These are phyloP conservation scores for Neosalanx taihuensis DNA, from an alignment of 2,797 vertebrate species.

Conservation along the genomic window DNA sequence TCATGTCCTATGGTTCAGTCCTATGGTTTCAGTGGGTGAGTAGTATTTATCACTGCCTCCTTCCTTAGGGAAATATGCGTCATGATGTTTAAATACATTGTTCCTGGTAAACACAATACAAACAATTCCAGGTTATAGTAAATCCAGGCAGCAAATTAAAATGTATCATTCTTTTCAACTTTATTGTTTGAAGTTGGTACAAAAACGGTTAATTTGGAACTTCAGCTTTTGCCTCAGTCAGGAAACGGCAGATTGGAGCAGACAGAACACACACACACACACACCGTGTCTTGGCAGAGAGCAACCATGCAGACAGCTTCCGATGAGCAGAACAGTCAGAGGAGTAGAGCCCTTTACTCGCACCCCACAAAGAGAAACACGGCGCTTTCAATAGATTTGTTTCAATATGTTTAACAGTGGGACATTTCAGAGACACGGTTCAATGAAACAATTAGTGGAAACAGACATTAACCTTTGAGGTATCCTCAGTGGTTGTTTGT, in stretches of 20 bases:
- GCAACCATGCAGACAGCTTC: slow-evolving; percentile 30
- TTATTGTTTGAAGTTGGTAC: slow-evolving; percentile 81
- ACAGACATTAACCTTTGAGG: slow-evolving; percentile 34
- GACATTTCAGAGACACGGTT: slow-evolving; percentile 26
- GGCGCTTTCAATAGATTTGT: slow-evolving; percentile 29
- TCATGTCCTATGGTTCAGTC: too few relatives aligned
- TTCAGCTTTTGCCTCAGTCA: slow-evolving; percentile 64
- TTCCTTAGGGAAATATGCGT: too few relatives aligned
- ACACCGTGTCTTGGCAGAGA: slow-evolving; percentile 24
- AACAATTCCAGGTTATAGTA: slow-evolving; percentile 12
- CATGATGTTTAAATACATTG: too few relatives aligned
- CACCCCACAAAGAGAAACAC: slow-evolving; percentile 39
- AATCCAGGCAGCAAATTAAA: slow-evolving; percentile 5
- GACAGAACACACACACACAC: neutral
- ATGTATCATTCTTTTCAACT: slow-evolving; percentile 61
- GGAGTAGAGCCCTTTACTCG: slow-evolving; percentile 65
- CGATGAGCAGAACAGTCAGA: slow-evolving; percentile 41
- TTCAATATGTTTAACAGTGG: slow-evolving; percentile 28
- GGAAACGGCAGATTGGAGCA: slow-evolving; percentile 34
- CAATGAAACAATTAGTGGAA: slow-evolving; percentile 18
- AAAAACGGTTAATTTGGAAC: slow-evolving; percentile 75
- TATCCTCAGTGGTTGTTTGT: slow-evolving; percentile 50
- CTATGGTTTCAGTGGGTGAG: too few relatives aligned
- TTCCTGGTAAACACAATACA: neutral
- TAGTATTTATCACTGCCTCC: too few relatives aligned